phyloP scores from a whole-genome alignment of 2,888 invertebrate genomes.

The Hydropsyche betteni region DNA sequence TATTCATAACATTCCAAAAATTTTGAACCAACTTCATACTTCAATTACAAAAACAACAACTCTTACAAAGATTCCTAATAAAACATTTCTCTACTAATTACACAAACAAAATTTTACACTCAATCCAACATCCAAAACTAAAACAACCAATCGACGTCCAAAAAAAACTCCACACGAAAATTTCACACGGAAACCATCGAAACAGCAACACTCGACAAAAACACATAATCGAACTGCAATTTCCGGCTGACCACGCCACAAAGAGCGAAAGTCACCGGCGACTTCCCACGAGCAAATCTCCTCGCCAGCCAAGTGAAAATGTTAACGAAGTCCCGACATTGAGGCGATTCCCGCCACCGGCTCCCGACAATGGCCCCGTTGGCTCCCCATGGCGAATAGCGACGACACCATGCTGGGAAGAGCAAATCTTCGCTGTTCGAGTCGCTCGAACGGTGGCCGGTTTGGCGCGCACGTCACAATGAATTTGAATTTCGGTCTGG shows the following conservation, averaged over 20 bases:
- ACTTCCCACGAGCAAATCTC: conserved; percentile 5
- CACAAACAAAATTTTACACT: too few species aligned
- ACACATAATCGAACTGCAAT: neutral
- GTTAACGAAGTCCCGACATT: neutral
- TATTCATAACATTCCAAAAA: too few species aligned
- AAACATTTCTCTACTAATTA: too few species aligned
- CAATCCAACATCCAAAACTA: too few species aligned
- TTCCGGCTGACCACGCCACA: neutral
- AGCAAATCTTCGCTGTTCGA: conserved; percentile 13
- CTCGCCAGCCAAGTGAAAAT: neutral
- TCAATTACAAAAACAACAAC: too few species aligned
- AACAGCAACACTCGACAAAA: neutral
- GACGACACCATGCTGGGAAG: conserved; percentile 12
- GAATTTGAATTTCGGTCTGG: too few species aligned
- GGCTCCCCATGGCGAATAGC: neutral
- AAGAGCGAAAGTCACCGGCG: neutral
- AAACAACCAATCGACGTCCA: too few species aligned
- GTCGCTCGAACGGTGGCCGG: neutral
- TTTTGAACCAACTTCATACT: too few species aligned
- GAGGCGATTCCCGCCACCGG: neutral
- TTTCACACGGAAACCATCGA: conserved; percentile 13
- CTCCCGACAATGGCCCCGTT: neutral
- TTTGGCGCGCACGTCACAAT: neutral
- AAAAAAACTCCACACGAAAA: too few species aligned
- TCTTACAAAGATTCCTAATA: too few species aligned